Evolutionary conservation across 2,113 vertebrate species (phyloP).

Genomic region (Anas platyrhynchos): DNA sequence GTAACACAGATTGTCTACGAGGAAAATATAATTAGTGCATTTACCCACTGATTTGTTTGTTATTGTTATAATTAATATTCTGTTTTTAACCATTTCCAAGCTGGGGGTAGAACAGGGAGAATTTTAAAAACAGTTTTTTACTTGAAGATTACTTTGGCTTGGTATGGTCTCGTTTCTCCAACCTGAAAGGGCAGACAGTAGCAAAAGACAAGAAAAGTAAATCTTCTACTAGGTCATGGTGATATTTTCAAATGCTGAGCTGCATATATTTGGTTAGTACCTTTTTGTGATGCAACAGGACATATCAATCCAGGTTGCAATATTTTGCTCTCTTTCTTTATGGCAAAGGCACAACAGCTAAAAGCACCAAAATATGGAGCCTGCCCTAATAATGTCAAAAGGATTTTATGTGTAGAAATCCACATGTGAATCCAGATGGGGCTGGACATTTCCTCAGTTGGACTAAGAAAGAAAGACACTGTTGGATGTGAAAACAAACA

Average conservation of each 20-base stretch:
- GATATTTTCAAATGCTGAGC: background rate
- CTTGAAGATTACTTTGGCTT: background rate
- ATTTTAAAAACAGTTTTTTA: background rate
- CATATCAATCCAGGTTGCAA: background rate
- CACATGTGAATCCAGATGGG: background rate
- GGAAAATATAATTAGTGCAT: slow-evolving; percentile 22
- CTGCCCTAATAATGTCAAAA: background rate
- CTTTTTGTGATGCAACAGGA: background rate
- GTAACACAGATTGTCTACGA: background rate
- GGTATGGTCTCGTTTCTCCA: background rate
- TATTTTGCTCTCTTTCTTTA: background rate
- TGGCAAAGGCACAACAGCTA: background rate
- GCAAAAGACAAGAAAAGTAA: background rate
- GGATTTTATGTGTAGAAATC: background rate
- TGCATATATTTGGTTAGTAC: background rate
- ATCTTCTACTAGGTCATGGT: background rate
- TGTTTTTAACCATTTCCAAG: background rate
- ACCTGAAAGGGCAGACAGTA: background rate
- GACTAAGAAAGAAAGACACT: background rate
- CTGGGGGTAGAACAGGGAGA: background rate
- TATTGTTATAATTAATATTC: background rate
- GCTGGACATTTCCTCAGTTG: background rate
- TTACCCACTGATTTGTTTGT: background rate
- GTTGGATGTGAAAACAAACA: background rate
- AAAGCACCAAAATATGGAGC: background rate